phyloP scores from a whole-genome alignment of 64 coral and sea anemone genomes.

The Montipora capricornis region DNA sequence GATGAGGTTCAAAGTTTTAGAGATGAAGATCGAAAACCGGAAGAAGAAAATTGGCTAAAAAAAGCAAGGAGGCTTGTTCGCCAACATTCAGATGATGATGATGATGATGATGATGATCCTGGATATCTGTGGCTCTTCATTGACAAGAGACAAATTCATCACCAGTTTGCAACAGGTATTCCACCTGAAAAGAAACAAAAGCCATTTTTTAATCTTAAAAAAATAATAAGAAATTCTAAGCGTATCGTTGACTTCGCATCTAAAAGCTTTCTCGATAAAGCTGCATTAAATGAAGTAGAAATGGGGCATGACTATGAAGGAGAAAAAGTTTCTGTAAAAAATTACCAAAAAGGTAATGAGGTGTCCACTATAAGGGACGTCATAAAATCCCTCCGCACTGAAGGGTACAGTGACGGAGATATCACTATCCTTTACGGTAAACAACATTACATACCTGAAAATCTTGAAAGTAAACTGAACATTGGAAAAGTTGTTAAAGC shows the following conservation, averaged over 20 bases:
- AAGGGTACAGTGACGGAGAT: constrained; percentile 16
- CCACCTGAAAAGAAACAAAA: background rate
- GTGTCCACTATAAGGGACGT: no score
- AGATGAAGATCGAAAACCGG: background rate
- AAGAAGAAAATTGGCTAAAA: constrained; percentile 9
- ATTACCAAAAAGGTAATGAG: no score
- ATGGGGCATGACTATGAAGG: constrained; percentile 52
- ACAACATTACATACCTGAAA: background rate
- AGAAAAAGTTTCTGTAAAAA: background rate
- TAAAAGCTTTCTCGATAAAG: no score
- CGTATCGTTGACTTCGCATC: background rate
- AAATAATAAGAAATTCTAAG: constrained; percentile 34
- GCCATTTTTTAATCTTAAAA: background rate
- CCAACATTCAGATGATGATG: background rate
- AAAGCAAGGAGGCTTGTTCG: constrained; percentile 5
- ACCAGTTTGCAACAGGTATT: constrained; percentile 7
- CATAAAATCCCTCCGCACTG: background rate
- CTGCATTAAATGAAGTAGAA: background rate
- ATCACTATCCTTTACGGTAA: constrained; percentile 29
- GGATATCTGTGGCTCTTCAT: constrained; percentile 57
- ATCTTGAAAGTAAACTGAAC: background rate
- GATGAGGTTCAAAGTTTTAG: constrained; percentile 65
- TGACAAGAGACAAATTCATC: constrained; percentile 19
- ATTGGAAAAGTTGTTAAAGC: background rate
- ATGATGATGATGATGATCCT: background rate